A percentile compares a stretch with the other conserved stretches of the same genome.
Evolutionary conservation across 64 coral and sea anemone genomes (phyloP).

Genomic region (Stichodactyla helianthus): DNA sequence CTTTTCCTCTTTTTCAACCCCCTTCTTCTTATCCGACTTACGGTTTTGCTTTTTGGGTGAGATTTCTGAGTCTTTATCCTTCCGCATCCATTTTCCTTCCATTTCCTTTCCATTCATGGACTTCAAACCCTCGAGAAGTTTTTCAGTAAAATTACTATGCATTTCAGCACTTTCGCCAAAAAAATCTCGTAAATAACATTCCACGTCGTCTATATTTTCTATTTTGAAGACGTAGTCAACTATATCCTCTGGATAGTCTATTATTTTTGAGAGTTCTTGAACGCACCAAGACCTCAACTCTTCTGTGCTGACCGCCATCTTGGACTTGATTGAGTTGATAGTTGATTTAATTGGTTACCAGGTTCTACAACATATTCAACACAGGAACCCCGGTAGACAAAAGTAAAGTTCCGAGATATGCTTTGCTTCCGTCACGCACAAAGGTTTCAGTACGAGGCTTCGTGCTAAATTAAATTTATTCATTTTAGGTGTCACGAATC

Average conservation of each 20-base stretch:
- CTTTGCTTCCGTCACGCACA: too few relatives aligned
- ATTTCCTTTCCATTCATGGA: not conserved
- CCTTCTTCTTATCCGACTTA: constrained; percentile 22
- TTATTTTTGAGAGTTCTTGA: constrained; percentile 79
- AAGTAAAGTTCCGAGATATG: too few relatives aligned
- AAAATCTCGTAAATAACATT: constrained; percentile 67
- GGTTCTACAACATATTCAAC: not conserved
- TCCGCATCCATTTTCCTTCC: not conserved
- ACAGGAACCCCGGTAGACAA: not conserved
- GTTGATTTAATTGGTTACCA: too few relatives aligned
- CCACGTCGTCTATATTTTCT: constrained; percentile 54
- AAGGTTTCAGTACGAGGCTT: too few relatives aligned
- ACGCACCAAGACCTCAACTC: constrained; percentile 73
- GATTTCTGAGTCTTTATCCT: constrained; percentile 15
- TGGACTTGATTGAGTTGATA: not conserved
- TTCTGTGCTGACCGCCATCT: constrained; percentile 56
- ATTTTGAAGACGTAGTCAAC: constrained; percentile 71
- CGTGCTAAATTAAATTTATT: too few relatives aligned
- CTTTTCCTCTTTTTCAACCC: constrained; percentile 43
- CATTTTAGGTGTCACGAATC: too few relatives aligned
- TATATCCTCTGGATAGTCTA: constrained; percentile 65
- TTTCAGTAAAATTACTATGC: constrained; percentile 52
- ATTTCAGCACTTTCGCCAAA: constrained; percentile 51
- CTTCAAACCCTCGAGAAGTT: constrained; percentile 44
- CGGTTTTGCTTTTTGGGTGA: not conserved